These are phyloP conservation scores for Spermophilus dauricus DNA, from an alignment of 2,113 vertebrate species.

Conservation along the genomic window DNA sequence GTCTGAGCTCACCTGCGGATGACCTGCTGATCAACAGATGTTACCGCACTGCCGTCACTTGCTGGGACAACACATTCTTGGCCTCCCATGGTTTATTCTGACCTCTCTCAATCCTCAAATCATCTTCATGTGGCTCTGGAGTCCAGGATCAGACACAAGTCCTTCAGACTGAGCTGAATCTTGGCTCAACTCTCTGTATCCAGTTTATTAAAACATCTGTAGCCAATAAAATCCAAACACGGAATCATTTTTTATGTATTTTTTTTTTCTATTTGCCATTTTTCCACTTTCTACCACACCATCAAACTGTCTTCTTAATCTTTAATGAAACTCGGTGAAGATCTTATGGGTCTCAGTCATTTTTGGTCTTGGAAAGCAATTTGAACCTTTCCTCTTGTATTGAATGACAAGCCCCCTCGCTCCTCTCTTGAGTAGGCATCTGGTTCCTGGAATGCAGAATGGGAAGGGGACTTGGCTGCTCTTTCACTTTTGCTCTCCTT, in stretches of 20 bases:
- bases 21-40: background rate
- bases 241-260: background rate
- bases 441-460: background rate
- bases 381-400: background rate
- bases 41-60: no score
- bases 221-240: background rate
- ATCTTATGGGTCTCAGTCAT: background rate
- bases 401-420: background rate
- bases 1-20: background rate
- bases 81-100: background rate
- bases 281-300: background rate
- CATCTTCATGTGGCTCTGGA: background rate
- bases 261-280: background rate
- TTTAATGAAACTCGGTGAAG: background rate
- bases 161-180: background rate
- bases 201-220: background rate
- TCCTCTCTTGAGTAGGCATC: background rate
- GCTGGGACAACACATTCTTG: fast-evolving
- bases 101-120: background rate
- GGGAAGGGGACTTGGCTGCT: fast-evolving
- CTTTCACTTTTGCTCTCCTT: background rate
- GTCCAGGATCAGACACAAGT: background rate
- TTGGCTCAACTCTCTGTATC: background rate
- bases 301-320: background rate
- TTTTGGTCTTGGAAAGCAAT: background rate